Percentiles rank a stretch among this genome's conserved stretches.
Evolutionary conservation across 2,888 invertebrate genomes (phyloP).

Genomic region (Dryadula phaetusa): DNA sequence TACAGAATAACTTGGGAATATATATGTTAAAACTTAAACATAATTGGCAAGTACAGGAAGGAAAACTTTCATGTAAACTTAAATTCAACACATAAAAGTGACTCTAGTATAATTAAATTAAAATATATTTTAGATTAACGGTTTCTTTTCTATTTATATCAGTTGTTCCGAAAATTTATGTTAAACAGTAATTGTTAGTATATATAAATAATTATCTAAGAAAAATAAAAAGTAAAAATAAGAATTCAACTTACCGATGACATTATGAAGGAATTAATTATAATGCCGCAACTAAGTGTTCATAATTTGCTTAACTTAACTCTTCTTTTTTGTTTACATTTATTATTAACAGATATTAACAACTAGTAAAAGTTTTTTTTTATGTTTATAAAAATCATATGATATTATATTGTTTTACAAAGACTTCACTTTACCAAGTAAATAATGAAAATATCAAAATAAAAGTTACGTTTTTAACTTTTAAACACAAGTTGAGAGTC

Average conservation of each 20-base stretch:
- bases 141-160: too few species aligned
- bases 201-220: background rate
- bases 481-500: background rate
- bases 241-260: background rate
- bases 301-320: background rate
- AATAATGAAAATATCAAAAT: background rate
- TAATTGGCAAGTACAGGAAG: too few species aligned
- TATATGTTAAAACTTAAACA: too few species aligned
- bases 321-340: constrained; percentile 1
- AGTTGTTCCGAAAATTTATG: too few species aligned
- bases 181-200: background rate
- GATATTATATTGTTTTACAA: background rate
- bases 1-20: too few species aligned
- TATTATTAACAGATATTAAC: background rate
- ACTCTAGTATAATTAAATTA: background rate
- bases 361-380: too few species aligned
- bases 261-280: constrained; percentile 5
- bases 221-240: too few species aligned
- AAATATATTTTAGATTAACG: background rate
- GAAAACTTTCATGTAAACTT: too few species aligned
- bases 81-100: background rate
- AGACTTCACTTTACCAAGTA: too few species aligned
- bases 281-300: background rate
- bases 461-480: background rate
- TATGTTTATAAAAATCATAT: background rate